Evolutionary conservation across 1,140 invertebrate genomes (phyloP).

Genomic region (Acromyrmex charruanus): DNA sequence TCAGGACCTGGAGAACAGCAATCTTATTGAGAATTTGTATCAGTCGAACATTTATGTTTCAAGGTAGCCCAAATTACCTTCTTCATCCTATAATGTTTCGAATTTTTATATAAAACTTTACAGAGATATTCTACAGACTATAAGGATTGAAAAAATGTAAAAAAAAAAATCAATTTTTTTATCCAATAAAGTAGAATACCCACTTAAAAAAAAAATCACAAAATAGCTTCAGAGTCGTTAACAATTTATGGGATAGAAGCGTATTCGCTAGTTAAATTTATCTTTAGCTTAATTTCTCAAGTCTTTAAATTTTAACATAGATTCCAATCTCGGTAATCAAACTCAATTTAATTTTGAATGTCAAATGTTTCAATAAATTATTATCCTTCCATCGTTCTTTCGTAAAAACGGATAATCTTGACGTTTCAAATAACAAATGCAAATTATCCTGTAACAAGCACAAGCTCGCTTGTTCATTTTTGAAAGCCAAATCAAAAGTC

Average conservation of each 20-base stretch:
- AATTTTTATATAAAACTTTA: too few relatives aligned
- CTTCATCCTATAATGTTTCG: too few relatives aligned
- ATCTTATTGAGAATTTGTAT: too few relatives aligned
- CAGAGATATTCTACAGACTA: too few relatives aligned
- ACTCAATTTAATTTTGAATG: neutral
- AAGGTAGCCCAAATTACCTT: too few relatives aligned
- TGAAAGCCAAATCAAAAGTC: neutral
- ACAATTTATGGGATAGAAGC: neutral
- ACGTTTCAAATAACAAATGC: neutral
- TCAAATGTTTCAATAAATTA: constrained; percentile 9
- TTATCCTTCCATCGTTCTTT: neutral
- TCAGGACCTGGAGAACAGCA: too few relatives aligned
- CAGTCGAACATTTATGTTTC: too few relatives aligned
- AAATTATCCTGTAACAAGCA: neutral
- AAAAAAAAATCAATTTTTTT: too few relatives aligned
- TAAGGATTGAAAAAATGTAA: too few relatives aligned
- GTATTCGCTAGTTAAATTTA: neutral
- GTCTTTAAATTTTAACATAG: neutral
- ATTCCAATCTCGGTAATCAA: neutral
- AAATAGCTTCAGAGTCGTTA: neutral
- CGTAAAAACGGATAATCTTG: neutral
- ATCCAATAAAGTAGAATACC: too few relatives aligned
- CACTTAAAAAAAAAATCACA: neutral
- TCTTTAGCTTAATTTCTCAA: neutral
- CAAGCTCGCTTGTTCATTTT: neutral